Evolutionary conservation across 1,140 invertebrate genomes (phyloP).

Genomic region (Melanaphis sacchari): DNA sequence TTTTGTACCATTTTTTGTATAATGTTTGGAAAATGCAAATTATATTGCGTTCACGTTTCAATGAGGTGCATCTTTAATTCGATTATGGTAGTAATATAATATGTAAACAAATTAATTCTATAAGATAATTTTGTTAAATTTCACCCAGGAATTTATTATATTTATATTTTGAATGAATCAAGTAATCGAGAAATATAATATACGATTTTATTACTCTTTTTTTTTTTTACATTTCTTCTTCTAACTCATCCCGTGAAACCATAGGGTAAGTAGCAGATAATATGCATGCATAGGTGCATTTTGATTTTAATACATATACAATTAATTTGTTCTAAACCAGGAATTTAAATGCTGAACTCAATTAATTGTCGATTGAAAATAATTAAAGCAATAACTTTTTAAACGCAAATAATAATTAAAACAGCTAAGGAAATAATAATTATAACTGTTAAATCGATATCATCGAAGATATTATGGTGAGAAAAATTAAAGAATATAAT

Average conservation of each 20-base stretch:
- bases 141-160: neutral
- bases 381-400: neutral
- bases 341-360: neutral
- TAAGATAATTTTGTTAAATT: neutral
- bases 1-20: neutral
- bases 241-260: neutral
- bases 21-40: constrained; percentile 23
- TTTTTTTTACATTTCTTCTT: neutral
- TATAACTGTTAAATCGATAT: neutral
- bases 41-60: neutral
- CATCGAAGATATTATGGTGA: neutral
- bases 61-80: neutral
- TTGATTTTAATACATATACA: no score
- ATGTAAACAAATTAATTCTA: neutral
- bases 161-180: neutral
- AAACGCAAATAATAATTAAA: neutral
- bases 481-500: no score
- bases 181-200: neutral
- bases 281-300: no score
- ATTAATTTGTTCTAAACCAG: neutral
- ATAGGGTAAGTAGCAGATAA: neutral
- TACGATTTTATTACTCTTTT: neutral
- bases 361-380: neutral
- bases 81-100: constrained; percentile 11
- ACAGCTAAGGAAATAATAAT: neutral